phyloP scores from a whole-genome alignment of 2,888 invertebrate species.

The Dynastes grantii region DNA sequence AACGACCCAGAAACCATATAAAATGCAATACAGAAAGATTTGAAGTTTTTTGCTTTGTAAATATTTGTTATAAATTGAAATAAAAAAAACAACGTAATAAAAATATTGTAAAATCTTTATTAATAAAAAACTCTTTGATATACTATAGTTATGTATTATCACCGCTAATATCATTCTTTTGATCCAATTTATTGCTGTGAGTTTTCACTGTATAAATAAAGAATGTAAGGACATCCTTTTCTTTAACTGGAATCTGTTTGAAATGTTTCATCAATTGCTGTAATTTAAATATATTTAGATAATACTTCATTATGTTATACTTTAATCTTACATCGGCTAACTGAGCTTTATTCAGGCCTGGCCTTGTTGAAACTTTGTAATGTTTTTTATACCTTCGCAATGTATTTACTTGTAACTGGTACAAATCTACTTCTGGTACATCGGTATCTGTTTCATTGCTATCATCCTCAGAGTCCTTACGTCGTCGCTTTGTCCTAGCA shows the following conservation, averaged over 20 bases:
- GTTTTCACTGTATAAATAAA: conserved; percentile 98
- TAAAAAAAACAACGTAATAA: too few relatives aligned
- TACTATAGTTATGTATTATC: conserved; percentile 72
- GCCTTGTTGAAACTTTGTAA: conserved; percentile 92
- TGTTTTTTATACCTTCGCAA: conserved; percentile 93
- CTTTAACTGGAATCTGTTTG: conserved; percentile 93
- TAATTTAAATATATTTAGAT: conserved; percentile 65
- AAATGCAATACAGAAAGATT: too few relatives aligned
- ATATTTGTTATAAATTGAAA: too few relatives aligned
- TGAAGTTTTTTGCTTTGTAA: too few relatives aligned
- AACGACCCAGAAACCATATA: too few relatives aligned
- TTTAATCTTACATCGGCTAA: conserved; percentile 88
- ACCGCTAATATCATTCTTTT: conserved; percentile 83
- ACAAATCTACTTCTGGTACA: conserved; percentile 93
- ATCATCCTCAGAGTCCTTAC: conserved; percentile 95
- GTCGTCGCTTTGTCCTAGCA: conserved; percentile 91
- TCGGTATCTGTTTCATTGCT: conserved; percentile 95
- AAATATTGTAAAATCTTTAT: neutral
- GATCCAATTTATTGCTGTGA: conserved; percentile 90
- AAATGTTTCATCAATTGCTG: conserved; percentile 97
- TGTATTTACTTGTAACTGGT: conserved; percentile 95
- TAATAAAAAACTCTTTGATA: neutral
- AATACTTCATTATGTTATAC: neutral
- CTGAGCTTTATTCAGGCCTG: conserved; percentile 95
- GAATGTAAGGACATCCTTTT: conserved; percentile 94